A percentile compares a stretch with the other conserved stretches of the same genome.
phyloP scores from a whole-genome alignment of 2,113 vertebrate species.

The Sigmodon hispidus region DNA sequence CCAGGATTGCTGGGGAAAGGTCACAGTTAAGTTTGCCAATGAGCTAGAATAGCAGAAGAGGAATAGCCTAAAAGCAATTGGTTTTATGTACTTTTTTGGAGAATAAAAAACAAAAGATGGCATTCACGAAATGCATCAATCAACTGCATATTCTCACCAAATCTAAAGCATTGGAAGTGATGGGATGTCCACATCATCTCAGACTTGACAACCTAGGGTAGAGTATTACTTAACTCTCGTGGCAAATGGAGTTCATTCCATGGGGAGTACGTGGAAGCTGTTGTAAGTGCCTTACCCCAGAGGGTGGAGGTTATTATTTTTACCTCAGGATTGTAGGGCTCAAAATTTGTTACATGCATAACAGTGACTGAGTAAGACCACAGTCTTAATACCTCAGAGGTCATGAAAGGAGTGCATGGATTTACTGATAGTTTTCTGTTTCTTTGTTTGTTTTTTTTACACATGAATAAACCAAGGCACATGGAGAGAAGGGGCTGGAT shows the following conservation, averaged over 20 bases:
- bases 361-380: not conserved
- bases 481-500: not conserved
- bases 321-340: not conserved
- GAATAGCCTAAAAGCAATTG: not conserved
- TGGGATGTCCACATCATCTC: not conserved
- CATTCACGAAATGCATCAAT: not conserved
- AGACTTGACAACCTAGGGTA: not conserved
- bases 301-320: not conserved
- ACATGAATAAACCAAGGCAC: not conserved
- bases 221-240: not conserved
- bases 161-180: not conserved
- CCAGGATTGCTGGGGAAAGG: not conserved
- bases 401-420: not conserved
- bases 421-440: not conserved
- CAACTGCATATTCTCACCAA: not conserved
- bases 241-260: not conserved
- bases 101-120: conserved; percentile 1
- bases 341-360: not conserved
- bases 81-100: conserved; percentile 9
- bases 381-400: not conserved
- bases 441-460: not conserved
- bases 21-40: not conserved
- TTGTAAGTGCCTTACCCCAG: not conserved
- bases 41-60: conserved; percentile 23
- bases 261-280: not conserved